Percentiles rank a stretch among this genome's conserved stretches.
These are phyloP conservation scores for Novumbra hubbsi DNA, from an alignment of 2,797 vertebrate genomes.

Conservation along the genomic window DNA sequence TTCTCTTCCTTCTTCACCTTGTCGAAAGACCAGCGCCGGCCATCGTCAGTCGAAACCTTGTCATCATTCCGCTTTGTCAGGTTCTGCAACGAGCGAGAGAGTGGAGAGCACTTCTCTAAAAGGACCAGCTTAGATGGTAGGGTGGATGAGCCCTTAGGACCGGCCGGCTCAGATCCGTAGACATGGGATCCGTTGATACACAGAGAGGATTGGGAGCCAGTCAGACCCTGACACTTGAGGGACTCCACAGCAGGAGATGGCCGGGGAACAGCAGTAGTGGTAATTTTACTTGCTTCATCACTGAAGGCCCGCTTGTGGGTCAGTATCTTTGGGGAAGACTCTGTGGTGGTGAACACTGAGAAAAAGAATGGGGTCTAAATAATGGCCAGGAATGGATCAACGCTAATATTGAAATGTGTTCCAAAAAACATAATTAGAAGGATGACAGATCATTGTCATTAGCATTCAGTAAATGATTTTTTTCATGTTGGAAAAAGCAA, in stretches of 20 bases:
- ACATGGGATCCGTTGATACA: slow-evolving; percentile 97
- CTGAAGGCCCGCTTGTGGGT: slow-evolving; percentile 93
- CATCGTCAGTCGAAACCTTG: slow-evolving; percentile 55
- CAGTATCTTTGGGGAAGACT: slow-evolving; percentile 77
- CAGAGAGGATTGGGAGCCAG: slow-evolving; percentile 83
- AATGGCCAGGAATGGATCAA: neutral
- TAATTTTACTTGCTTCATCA: slow-evolving; percentile 80
- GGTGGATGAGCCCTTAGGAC: slow-evolving; percentile 47
- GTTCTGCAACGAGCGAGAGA: slow-evolving; percentile 78
- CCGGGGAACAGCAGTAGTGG: slow-evolving; percentile 57
- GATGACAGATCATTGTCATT: neutral
- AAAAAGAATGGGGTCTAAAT: slow-evolving; percentile 11
- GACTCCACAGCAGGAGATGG: slow-evolving; percentile 65
- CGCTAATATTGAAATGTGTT: neutral
- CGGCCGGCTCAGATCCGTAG: slow-evolving; percentile 77
- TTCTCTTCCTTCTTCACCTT: slow-evolving; percentile 73
- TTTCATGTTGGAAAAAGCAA: neutral
- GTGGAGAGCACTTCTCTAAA: slow-evolving; percentile 73
- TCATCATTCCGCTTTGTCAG: slow-evolving; percentile 75
- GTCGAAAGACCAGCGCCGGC: slow-evolving; percentile 76
- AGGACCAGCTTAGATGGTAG: slow-evolving; percentile 72
- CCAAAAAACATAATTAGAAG: neutral
- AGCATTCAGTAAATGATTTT: neutral
- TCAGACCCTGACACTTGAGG: slow-evolving; percentile 76
- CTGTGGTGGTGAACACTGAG: slow-evolving; percentile 70